Percentiles rank a stretch among this genome's conserved stretches.
Evolutionary conservation across 2,113 vertebrate genomes (phyloP).

Genomic region (Sisor rabdophorus): DNA sequence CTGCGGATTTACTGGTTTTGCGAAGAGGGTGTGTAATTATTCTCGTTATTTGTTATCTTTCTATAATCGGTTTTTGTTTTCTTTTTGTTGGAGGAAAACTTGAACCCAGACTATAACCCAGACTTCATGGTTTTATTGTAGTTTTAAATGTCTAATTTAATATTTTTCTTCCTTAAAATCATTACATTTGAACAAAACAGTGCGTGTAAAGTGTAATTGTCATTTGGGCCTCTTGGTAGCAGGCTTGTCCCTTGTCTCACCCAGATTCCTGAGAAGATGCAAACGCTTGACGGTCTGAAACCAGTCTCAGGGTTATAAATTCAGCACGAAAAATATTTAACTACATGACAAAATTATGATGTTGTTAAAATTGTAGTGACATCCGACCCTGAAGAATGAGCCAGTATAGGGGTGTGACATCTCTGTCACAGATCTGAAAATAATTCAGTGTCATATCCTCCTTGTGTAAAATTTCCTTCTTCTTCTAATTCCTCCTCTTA

Average conservation of each 20-base stretch:
- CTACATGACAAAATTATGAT: not conserved
- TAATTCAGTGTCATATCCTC: not conserved
- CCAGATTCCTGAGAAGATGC: not conserved
- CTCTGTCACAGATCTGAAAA: not conserved
- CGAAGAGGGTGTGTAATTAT: not conserved
- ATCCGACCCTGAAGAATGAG: not conserved
- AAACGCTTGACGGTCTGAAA: not conserved
- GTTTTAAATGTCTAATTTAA: too few relatives aligned
- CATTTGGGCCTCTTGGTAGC: conserved; percentile 5
- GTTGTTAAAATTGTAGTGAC: not conserved
- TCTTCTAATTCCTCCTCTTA: not conserved
- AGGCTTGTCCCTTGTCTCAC: not conserved
- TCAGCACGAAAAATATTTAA: conserved; percentile 7
- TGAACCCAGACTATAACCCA: not conserved
- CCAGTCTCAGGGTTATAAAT: not conserved
- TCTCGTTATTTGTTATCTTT: too few relatives aligned
- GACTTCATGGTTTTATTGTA: too few relatives aligned
- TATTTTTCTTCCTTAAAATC: not conserved
- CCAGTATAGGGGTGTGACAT: not conserved
- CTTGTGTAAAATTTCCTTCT: not conserved
- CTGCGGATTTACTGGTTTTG: not conserved
- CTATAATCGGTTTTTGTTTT: too few relatives aligned
- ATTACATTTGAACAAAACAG: not conserved
- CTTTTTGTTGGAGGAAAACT: not conserved
- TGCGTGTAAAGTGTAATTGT: not conserved